Base-by-base conservation (phyloP, 2,113 vertebrate species). In the Struthio camelus region DNA sequence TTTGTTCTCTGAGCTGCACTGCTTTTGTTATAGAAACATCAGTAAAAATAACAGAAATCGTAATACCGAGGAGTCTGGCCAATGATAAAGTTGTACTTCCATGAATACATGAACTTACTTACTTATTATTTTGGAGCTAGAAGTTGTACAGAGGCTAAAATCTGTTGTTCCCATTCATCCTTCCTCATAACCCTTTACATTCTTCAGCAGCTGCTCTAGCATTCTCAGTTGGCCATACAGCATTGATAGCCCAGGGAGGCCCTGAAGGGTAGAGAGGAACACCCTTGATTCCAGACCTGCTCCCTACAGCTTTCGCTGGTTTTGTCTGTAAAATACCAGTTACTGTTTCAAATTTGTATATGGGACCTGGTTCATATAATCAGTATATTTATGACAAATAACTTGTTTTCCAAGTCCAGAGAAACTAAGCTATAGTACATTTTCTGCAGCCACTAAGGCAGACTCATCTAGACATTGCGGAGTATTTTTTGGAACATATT, bases 301-400 rank as follows among this genome's bases (percentile, higher is more conserved):
- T 83, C 54, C 30, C 36, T 54, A 20, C 9, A 82, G 69, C 46
- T 80, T 71, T 51, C 80, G 54, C 58, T 90, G 15, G 56, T 19
- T 10, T 28, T 79, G 6, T 40, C 65, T 96, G 76, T 84, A 81
- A 94, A 96, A 72, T 73, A 64, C 54, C 75, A 87, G 87, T 27
- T 91, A 36, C 87, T 46, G 18, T 59, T 67, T 53, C 32, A 30
- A 54, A 94, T 89, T 89, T 79, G 59, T 58, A n/a, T 82, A 82
- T 61, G 30, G 62, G 40, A 54, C 75, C 24, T 85, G 42, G 25
- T 87, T 93, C 78, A 48, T 88, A 30, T 66, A 87, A 61, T 84
- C 44, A 62, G 54, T 80, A 66, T 67, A 84, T 82, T 90, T 62
- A 50, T 12, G 40, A 81, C 36, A 91, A 85, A 67, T 70, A 79